Percentiles rank a stretch among this genome's conserved stretches.
Evolutionary conservation across 1,140 invertebrate species (phyloP).

Genomic region (Chrysopa pallens): DNA sequence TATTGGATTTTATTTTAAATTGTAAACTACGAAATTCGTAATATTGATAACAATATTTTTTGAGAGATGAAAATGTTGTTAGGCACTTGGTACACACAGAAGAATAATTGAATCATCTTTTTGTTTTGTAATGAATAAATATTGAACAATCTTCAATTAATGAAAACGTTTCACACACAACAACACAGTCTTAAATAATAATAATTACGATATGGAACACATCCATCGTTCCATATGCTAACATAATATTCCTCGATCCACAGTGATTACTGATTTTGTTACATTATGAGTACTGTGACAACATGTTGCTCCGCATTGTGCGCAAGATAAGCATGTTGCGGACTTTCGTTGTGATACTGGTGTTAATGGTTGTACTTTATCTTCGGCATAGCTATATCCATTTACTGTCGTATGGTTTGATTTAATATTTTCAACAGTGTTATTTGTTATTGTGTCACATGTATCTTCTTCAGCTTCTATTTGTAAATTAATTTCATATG

Average conservation of each 20-base stretch:
- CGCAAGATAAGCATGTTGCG: slow-evolving; percentile 18
- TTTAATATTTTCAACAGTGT: background rate
- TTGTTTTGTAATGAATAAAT: too few species aligned
- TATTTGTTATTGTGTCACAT: background rate
- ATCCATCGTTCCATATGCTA: slow-evolving; percentile 9
- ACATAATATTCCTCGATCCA: slow-evolving; percentile 22
- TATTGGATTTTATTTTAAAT: too few species aligned
- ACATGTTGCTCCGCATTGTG: slow-evolving; percentile 21
- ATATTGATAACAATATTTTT: too few species aligned
- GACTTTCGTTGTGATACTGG: slow-evolving; percentile 3
- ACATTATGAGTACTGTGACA: slow-evolving; percentile 16
- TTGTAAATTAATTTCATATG: background rate
- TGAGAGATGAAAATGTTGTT: too few species aligned
- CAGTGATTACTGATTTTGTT: slow-evolving; percentile 19
- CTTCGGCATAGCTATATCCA: background rate
- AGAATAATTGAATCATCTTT: too few species aligned
- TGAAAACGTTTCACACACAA: too few species aligned
- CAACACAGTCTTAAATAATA: too few species aligned
- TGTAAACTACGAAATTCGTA: too few species aligned
- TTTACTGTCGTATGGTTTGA: background rate
- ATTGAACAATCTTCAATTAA: too few species aligned
- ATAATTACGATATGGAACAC: background rate
- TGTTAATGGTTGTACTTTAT: background rate
- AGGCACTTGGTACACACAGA: too few species aligned
- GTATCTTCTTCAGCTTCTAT: background rate